Conservation (phyloP, 2,797 vertebrate species). For the Tauraco hartlaubi region DNA sequence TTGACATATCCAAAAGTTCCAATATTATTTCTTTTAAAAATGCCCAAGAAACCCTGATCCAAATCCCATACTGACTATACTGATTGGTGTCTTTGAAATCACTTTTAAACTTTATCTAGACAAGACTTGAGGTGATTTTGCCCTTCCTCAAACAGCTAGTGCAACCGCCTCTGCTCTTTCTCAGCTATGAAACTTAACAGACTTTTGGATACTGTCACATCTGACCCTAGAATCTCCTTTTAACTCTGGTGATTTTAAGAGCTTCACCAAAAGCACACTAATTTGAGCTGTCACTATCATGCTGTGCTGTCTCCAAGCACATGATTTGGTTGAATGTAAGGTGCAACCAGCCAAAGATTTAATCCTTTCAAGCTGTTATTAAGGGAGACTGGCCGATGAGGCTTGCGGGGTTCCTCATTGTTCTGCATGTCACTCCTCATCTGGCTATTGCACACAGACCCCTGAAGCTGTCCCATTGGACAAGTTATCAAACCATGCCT, state of each 20-base stretch:
- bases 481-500: slow-evolving; percentile 26
- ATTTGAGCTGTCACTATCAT: slow-evolving; percentile 63
- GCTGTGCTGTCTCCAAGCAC: slow-evolving; percentile 60
- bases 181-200: not conserved
- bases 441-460: not conserved
- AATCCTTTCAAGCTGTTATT: slow-evolving; percentile 63
- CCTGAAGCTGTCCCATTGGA: slow-evolving; percentile 41
- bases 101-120: not conserved
- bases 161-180: not conserved
- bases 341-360: slow-evolving; percentile 63
- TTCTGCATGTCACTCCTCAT: slow-evolving; percentile 62
- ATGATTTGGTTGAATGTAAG: slow-evolving; percentile 40
- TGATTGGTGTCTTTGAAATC: not conserved
- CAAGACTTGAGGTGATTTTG: not conserved
- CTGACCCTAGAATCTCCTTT: slow-evolving; percentile 51
- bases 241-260: slow-evolving; percentile 54
- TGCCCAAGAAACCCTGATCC: not conserved
- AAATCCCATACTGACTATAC: not conserved
- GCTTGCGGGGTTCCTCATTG: slow-evolving; percentile 41
- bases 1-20: not conserved
- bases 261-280: slow-evolving; percentile 44
- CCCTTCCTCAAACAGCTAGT: not conserved
- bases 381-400: slow-evolving; percentile 63
- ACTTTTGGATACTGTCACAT: slow-evolving; percentile 35
- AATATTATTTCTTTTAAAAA: not conserved